Conservation (phyloP, 2,888 invertebrate species). For the Drosophila fungiperda region DNA sequence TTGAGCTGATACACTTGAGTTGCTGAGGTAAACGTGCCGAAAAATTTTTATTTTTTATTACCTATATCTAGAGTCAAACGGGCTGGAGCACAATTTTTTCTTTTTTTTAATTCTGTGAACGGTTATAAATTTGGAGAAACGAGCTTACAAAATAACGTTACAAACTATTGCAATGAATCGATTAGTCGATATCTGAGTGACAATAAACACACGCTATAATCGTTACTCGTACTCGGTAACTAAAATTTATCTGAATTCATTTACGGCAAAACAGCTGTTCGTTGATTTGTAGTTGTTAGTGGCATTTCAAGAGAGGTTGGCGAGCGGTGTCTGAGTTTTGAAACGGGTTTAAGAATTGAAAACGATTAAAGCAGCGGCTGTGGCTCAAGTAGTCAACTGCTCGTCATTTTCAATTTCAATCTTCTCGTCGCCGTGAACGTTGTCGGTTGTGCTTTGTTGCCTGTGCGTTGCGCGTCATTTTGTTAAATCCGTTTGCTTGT, state of each 20-base stretch:
- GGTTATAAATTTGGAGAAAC: not conserved
- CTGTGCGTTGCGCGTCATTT: constrained; percentile 11
- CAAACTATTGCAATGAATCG: constrained; percentile 20
- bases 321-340: constrained; percentile 45
- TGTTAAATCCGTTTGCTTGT: constrained; percentile 34
- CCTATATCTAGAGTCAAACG: not conserved
- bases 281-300: constrained; percentile 22
- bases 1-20: constrained; percentile 59
- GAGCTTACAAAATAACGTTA: not conserved
- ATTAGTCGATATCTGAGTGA: constrained; percentile 17
- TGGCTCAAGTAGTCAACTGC: constrained; percentile 36
- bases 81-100: not conserved
- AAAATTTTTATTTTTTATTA: not conserved
- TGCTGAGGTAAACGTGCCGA: constrained; percentile 22
- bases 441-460: constrained; percentile 48
- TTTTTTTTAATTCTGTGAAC: not conserved
- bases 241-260: constrained; percentile 1
- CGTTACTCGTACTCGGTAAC: constrained; percentile 11
- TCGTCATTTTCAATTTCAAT: constrained; percentile 53
- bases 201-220: constrained; percentile 22
- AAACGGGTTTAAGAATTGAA: constrained; percentile 63
- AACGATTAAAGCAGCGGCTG: constrained; percentile 50
- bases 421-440: constrained; percentile 49
- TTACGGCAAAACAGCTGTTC: constrained; percentile 47
- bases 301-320: constrained; percentile 32